Evolutionary conservation across 2,113 vertebrate species (phyloP), one percentile per base, ranked within the genome.

Genomic region (Onychostoma macrolepis): DNA sequence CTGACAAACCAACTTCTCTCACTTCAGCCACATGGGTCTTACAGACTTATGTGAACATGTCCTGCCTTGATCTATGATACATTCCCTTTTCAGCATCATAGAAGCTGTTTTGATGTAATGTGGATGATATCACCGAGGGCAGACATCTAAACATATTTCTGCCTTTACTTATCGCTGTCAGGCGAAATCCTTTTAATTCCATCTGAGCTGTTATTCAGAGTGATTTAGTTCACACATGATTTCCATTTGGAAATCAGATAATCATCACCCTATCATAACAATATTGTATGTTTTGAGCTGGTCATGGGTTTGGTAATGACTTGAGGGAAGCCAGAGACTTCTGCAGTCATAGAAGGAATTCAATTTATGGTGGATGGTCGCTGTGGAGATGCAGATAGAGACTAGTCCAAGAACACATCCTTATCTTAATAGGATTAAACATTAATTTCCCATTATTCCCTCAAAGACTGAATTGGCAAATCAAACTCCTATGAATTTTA

Each of bases 371-470:
- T 43, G 84, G 56, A 53, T 58, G 67, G 72, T 48, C 24, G 67
- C 76, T 80, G 81, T 58, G 85, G 74, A 87, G 78, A 91, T 41
- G n/a, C 58, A 85, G 79, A 85, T 72, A 85, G 71, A 41, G 80
- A 75, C 50, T 36, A 24, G 69, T 87, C 53, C 72, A 85, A 79
- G 85, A 89, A 83, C 38, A 86, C 71, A 79, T 76, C 21, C 77
- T 89, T 89, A 91, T 91, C 91, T 88, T 85, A 90, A 90, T 87
- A 88, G 88, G 89, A 90, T 90, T 91, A 89, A 87, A 86, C 82
- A 79, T 83, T 90, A 19, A 90, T 90, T 90, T 88, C 33, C 87
- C 58, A 82, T 87, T 90, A 88, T 88, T 89, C 65, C 61, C 65
- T 83, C 72, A 83, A 76, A 85, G 86, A 56, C 86, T 65, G 75